Percentiles rank a stretch among this genome's conserved stretches.
Conservation (phyloP, 2,888 invertebrate genomes). For the Lordiphosa andalusiaca region DNA sequence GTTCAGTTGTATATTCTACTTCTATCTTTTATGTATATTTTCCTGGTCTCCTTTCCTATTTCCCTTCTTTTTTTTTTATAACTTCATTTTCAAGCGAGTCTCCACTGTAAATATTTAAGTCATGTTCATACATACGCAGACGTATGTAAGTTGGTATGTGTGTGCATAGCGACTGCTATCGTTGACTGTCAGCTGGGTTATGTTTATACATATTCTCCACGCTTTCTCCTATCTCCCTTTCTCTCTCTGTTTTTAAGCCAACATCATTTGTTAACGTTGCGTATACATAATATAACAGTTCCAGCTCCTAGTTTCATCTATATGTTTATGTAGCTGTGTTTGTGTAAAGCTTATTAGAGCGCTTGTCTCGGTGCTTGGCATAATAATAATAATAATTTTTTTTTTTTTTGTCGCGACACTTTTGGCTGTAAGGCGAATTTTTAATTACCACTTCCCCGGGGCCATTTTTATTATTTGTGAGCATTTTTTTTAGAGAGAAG, state of each 20-base stretch:
- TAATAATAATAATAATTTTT: constrained; percentile 46
- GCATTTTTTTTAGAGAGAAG: background rate
- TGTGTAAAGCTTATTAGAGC: constrained; percentile 45
- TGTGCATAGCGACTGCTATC: constrained; percentile 23
- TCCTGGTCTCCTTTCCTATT: no score
- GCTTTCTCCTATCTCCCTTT: constrained; percentile 28
- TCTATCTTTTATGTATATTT: constrained; percentile 2
- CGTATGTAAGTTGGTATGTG: constrained; percentile 2
- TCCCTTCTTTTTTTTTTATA: background rate
- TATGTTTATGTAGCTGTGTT: constrained; percentile 13
- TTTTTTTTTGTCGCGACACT: constrained; percentile 28
- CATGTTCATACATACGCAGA: background rate
- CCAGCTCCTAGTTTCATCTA: constrained; percentile 37
- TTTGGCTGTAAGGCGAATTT: constrained; percentile 48
- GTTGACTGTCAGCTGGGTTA: constrained; percentile 23
- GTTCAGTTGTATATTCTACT: constrained; percentile 11
- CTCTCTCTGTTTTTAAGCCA: constrained; percentile 36
- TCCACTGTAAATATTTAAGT: constrained; percentile 12
- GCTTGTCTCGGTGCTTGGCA: constrained; percentile 41
- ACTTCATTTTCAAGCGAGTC: background rate
- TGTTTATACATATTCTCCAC: constrained; percentile 15
- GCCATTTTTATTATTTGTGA: constrained; percentile 17
- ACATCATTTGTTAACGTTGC: constrained; percentile 61
- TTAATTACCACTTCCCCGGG: constrained; percentile 46
- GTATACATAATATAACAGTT: constrained; percentile 51